A percentile compares a stretch with the other conserved stretches of the same genome.
phyloP scores from a whole-genome alignment of 2,797 vertebrate genomes.

The Sebastes iracundus region DNA sequence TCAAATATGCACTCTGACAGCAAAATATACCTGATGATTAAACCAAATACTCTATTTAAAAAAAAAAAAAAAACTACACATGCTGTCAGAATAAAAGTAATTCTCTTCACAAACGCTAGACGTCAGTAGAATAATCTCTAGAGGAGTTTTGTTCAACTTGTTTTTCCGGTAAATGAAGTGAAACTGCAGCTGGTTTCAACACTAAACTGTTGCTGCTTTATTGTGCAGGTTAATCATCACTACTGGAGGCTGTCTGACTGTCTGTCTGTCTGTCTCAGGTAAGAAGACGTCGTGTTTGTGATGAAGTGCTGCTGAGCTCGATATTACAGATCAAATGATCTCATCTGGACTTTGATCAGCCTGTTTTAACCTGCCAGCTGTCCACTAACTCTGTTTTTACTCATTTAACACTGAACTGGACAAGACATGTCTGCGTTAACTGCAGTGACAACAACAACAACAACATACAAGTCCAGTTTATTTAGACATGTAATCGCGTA shows the following conservation, averaged over 20 bases:
- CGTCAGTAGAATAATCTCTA: slow-evolving; percentile 47
- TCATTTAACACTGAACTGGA: no score
- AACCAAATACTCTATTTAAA: neutral
- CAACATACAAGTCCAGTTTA: neutral
- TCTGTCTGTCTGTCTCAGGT: slow-evolving; percentile 25
- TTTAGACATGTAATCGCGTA: neutral
- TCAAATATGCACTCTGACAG: neutral
- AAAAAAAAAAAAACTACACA: neutral
- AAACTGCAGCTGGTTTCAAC: neutral
- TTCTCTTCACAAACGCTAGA: slow-evolving; percentile 57
- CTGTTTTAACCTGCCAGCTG: neutral
- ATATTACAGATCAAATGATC: slow-evolving; percentile 12
- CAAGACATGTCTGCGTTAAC: neutral
- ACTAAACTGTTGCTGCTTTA: neutral
- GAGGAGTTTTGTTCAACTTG: neutral
- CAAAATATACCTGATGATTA: neutral
- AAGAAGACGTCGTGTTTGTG: slow-evolving; percentile 7
- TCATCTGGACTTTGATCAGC: slow-evolving; percentile 51
- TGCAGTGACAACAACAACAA: neutral
- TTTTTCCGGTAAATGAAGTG: slow-evolving; percentile 48
- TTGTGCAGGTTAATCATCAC: neutral
- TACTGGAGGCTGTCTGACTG: neutral
- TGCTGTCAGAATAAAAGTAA: neutral
- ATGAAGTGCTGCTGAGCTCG: neutral
- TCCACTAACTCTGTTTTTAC: neutral